A percentile compares a stretch with the other conserved stretches of the same genome.
phyloP scores from a whole-genome alignment of 1,140 invertebrate species.

The Antheraea mylitta region DNA sequence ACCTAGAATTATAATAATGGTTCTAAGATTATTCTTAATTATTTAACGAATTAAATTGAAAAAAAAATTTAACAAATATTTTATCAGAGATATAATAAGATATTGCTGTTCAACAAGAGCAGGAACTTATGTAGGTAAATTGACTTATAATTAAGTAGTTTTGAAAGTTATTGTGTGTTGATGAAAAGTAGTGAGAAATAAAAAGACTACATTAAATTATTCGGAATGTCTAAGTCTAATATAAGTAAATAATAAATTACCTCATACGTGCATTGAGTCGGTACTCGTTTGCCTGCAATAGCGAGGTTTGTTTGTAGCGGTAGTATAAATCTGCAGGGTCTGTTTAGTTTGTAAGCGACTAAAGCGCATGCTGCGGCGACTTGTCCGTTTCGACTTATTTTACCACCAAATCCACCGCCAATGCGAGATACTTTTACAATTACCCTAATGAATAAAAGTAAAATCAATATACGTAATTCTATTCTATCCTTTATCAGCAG shows the following conservation, averaged over 20 bases:
- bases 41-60: too few relatives aligned
- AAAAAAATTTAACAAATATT: too few relatives aligned
- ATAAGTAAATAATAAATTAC: conserved; percentile 27
- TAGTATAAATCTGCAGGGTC: conserved; percentile 83
- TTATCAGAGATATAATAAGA: too few relatives aligned
- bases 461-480: background rate
- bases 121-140: too few relatives aligned
- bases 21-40: background rate
- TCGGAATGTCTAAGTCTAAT: background rate
- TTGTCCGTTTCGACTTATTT: conserved; percentile 80
- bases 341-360: conserved; percentile 80
- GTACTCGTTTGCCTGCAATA: conserved; percentile 81
- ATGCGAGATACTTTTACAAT: conserved; percentile 82
- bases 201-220: too few relatives aligned
- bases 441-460: conserved; percentile 46
- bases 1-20: conserved; percentile 48
- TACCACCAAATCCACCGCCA: conserved; percentile 87
- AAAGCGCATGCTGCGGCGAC: conserved; percentile 82
- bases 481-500: too few relatives aligned
- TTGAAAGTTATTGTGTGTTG: too few relatives aligned
- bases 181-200: too few relatives aligned
- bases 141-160: too few relatives aligned
- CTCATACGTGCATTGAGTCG: conserved; percentile 76
- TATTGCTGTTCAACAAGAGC: too few relatives aligned
- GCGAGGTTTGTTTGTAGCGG: conserved; percentile 84